These are phyloP conservation scores for Synaphobranchus kaupii DNA, from an alignment of 2,797 vertebrate species.

Conservation along the genomic window DNA sequence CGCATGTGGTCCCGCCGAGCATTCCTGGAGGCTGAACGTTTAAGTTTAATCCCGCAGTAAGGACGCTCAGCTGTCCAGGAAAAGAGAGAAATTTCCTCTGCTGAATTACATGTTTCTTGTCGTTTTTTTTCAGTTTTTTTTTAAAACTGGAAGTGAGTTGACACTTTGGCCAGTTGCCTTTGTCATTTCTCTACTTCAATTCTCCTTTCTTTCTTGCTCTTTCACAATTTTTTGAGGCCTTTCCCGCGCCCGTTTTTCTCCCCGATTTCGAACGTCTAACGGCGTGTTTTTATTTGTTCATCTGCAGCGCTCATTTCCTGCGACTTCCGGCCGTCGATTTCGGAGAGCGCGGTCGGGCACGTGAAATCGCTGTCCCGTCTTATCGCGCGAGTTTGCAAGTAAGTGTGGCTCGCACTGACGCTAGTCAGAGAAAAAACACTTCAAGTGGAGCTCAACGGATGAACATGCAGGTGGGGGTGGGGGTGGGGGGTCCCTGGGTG, in stretches of 20 bases:
- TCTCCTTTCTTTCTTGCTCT: slow-evolving; percentile 46
- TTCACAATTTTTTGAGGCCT: slow-evolving; percentile 48
- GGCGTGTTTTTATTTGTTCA: no score
- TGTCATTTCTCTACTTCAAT: slow-evolving; percentile 65
- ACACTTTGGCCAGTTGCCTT: slow-evolving; percentile 68
- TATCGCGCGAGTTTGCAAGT: not conserved
- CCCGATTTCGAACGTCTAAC: not conserved
- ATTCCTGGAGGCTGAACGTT: slow-evolving; percentile 76
- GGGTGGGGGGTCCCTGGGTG: no score
- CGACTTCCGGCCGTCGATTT: not conserved
- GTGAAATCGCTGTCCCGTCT: not conserved
- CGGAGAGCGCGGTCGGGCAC: not conserved
- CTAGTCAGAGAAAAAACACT: not conserved
- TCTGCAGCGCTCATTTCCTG: no score
- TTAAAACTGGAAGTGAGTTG: slow-evolving; percentile 67
- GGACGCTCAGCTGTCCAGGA: slow-evolving; percentile 80
- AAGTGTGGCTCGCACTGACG: not conserved
- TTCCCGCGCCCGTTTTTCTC: not conserved
- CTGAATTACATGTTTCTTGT: slow-evolving; percentile 62
- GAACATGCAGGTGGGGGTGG: no score
- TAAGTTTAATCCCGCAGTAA: slow-evolving; percentile 82
- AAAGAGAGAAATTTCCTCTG: slow-evolving; percentile 77
- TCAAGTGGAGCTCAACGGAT: not conserved
- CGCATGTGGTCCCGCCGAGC: slow-evolving; percentile 47
- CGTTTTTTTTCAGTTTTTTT: slow-evolving; percentile 56